Evolutionary conservation across 2,888 invertebrate genomes (phyloP), one percentile per base, ranked within the genome.

Genomic region (Eumerus sabulonum): DNA sequence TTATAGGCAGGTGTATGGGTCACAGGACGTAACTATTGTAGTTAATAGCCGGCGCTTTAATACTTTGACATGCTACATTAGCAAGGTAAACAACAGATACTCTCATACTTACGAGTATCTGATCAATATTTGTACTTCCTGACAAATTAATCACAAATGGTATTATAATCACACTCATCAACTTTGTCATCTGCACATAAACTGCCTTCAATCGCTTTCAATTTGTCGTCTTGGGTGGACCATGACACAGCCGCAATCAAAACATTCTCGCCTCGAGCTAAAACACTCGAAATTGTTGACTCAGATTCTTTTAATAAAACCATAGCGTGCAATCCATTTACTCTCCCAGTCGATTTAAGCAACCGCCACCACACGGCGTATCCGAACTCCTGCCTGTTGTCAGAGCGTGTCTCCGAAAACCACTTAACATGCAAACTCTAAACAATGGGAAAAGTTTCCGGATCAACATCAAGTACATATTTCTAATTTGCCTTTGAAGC

Each of bases 381-480:
- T 27, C 27, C 2, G 27, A 27, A 2, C 27, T 27, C 27, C 27
- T 27, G 27, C 27, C 27, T 2, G 3, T 27, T 27, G 27, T 27
- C 7, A 7, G 2, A 27, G 27, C 62, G 47, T 51, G 62, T 42
- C 57, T 27, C 27, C 50, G 42, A 62, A 27, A 64, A 64, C 70
- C 63, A 48, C 76, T 70, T 68, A 54, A 59, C 64, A 66, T 64
- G 12, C 35, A 12, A 60, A 27, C 38, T 17, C 54, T 45, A 54
- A 70, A 76, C 54, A 70, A 71, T 66, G 38, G 44, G 14, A 71
- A 64, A 60, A 76, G 57, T 54, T 70, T 76, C 38, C 48, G 40
- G 36, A 51, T 76, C 53, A 76, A 76, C 63, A 57, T 76, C 57
- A 70, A 54, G 59, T 42, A n/a, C n/a, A n/a, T n/a, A 48, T 59